Percentiles rank a stretch among this genome's conserved stretches.
Conservation (phyloP, 2,113 vertebrate species). For the Crotophaga sulcirostris region DNA sequence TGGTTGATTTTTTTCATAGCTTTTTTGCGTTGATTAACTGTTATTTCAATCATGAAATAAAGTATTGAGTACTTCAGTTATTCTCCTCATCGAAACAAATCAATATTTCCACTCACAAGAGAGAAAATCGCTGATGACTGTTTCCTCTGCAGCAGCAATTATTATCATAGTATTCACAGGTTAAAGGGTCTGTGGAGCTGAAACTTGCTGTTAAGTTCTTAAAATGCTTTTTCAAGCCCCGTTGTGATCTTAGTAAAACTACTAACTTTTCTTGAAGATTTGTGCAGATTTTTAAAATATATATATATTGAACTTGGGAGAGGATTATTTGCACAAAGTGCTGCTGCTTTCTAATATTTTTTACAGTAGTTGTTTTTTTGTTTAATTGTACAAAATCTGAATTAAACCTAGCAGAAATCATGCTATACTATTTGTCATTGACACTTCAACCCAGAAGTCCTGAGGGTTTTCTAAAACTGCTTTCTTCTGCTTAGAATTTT, state of each 20-base stretch:
- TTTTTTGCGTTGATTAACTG: neutral
- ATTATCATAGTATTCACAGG: neutral
- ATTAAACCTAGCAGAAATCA: neutral
- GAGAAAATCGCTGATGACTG: neutral
- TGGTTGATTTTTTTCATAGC: neutral
- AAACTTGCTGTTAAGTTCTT: slow-evolving; percentile 20
- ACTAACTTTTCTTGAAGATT: slow-evolving; percentile 18
- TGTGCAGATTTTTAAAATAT: neutral
- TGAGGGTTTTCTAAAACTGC: neutral
- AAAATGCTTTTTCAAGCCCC: neutral
- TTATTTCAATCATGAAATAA: slow-evolving; percentile 46
- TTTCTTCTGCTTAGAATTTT: neutral
- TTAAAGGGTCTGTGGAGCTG: neutral
- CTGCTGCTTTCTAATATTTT: neutral
- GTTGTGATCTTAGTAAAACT: neutral
- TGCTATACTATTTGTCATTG: neutral
- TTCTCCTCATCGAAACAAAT: slow-evolving; percentile 44
- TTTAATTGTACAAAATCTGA: neutral
- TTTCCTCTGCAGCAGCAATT: neutral
- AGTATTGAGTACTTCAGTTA: slow-evolving; percentile 11
- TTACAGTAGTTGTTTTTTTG: neutral
- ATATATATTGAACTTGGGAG: neutral
- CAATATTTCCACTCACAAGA: slow-evolving; percentile 17
- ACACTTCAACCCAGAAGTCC: neutral
- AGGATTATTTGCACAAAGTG: neutral